Percentiles rank a stretch among this genome's conserved stretches.
phyloP scores from a whole-genome alignment of 1,140 invertebrate species.

The Drosophila fuyamai region DNA sequence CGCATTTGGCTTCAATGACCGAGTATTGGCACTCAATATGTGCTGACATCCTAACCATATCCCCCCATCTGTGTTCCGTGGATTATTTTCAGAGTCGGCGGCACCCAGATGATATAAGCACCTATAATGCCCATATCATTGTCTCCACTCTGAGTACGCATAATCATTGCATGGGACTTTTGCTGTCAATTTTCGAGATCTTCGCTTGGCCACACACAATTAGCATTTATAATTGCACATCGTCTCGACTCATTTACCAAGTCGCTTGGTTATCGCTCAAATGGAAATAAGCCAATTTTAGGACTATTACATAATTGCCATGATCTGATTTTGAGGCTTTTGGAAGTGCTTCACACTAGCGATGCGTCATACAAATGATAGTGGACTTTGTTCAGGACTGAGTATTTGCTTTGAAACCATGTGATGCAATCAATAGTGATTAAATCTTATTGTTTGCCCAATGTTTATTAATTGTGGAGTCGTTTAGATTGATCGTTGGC shows the following conservation, averaged over 20 bases:
- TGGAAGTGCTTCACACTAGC: neutral
- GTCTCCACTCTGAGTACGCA: conserved; percentile 13
- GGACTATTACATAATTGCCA: conserved; percentile 25
- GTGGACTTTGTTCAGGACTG: neutral
- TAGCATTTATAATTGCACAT: conserved; percentile 43
- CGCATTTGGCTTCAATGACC: conserved; percentile 18
- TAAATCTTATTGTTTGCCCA: neutral
- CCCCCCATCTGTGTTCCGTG: conserved; percentile 1
- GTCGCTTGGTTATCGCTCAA: conserved; percentile 5
- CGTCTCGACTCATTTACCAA: conserved; percentile 25
- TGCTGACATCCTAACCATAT: conserved; percentile 13
- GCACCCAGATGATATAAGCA: conserved; percentile 25
- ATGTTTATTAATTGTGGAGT: no score
- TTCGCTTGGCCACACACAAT: conserved; percentile 23
- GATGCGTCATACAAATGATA: conserved; percentile 1
- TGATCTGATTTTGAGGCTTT: conserved; percentile 14
- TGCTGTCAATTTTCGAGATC: conserved; percentile 28
- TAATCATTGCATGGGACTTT: conserved; percentile 9
- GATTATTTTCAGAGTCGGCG: conserved; percentile 6
- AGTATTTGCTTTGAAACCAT: neutral
- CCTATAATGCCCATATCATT: conserved; percentile 30
- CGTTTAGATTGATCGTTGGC: no score
- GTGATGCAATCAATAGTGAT: no score
- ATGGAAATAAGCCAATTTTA: conserved; percentile 19
- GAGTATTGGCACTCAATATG: conserved; percentile 1